Evolutionary conservation across 2,797 vertebrate species (phyloP), one percentile per base, ranked within the genome.

Genomic region (Prunella strophiata): DNA sequence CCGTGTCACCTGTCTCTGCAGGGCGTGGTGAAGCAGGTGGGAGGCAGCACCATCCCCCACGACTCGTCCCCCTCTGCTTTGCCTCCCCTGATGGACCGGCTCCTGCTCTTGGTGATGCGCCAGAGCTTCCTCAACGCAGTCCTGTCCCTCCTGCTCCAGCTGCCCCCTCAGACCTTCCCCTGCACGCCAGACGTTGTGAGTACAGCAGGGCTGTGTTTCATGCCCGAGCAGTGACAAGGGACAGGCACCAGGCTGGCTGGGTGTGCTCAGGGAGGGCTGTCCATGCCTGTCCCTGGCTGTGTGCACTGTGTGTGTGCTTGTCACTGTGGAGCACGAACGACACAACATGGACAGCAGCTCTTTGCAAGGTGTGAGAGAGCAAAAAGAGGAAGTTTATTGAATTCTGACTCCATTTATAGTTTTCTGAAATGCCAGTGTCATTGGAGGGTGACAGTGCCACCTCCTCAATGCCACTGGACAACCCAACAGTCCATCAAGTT

Each of bases 11-110:
- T 66, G 40, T 40, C 76, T 45, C 34, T 21, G 57, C 92, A 97
- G 97, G 83, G 85, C 1, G 51, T 32, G 0, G 74, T 97, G 65
- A 85, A 87, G 80, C 52, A 71, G 45, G 57, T 81, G 70, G 94
- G 86, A 57, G 93, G 95, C 32, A 74, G 36, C 73, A 45, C 97
- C 85, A 92, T 96, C 67, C 85, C 93, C 57, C 93, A 96, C 0
- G 79, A 93, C 27, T 89, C 90, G 0, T 81, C 87, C 6, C 29
- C 89, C 17, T 74, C 92, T 0, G 11, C 55, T 25, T 16, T 95
- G 82, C 96, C 96, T 3, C 43, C 57, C 0, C 52, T 95, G 84
- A 2, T 43, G 66, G 78, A 67, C 81, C 59, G n/a, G 32, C 32
- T 57, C 1, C 2, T 95, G 43, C 25, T 83, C 61, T 0, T 95